Evolutionary conservation across 2,888 invertebrate genomes (phyloP).

Genomic region (Drosophila neutralis): DNA sequence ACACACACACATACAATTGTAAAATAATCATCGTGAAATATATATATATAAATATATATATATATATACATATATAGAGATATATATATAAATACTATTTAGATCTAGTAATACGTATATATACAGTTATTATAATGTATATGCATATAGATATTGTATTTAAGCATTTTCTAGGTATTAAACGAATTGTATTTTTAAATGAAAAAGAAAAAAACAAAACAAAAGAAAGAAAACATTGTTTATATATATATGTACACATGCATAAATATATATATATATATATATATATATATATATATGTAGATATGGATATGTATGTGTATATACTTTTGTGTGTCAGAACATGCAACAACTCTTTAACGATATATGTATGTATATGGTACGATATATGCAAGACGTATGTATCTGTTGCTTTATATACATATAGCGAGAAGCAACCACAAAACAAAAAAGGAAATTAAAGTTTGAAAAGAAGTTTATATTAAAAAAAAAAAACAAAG

Average conservation of each 20-base stretch:
- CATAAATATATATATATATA: slow-evolving; percentile 16
- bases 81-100: slow-evolving; percentile 37
- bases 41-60: slow-evolving; percentile 30
- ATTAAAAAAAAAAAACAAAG: slow-evolving; percentile 12
- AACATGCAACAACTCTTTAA: slow-evolving; percentile 1
- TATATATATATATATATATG: slow-evolving; percentile 7
- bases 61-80: slow-evolving; percentile 24
- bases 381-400: slow-evolving; percentile 4
- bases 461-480: slow-evolving; percentile 24
- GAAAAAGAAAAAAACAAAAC: slow-evolving; percentile 32
- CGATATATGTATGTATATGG: background rate
- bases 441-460: slow-evolving; percentile 21
- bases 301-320: slow-evolving; percentile 15
- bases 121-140: slow-evolving; percentile 50
- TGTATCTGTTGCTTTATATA: slow-evolving; percentile 6
- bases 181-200: slow-evolving; percentile 74
- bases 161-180: slow-evolving; percentile 78
- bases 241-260: slow-evolving; percentile 38
- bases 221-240: slow-evolving; percentile 40
- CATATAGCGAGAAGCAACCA: slow-evolving; percentile 26
- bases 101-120: slow-evolving; percentile 44
- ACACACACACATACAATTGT: slow-evolving; percentile 33
- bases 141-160: slow-evolving; percentile 70
- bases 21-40: slow-evolving; percentile 8
- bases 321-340: slow-evolving; percentile 12